Evolutionary conservation across 1,140 invertebrate genomes (phyloP).

Genomic region (Tenebrio molitor): DNA sequence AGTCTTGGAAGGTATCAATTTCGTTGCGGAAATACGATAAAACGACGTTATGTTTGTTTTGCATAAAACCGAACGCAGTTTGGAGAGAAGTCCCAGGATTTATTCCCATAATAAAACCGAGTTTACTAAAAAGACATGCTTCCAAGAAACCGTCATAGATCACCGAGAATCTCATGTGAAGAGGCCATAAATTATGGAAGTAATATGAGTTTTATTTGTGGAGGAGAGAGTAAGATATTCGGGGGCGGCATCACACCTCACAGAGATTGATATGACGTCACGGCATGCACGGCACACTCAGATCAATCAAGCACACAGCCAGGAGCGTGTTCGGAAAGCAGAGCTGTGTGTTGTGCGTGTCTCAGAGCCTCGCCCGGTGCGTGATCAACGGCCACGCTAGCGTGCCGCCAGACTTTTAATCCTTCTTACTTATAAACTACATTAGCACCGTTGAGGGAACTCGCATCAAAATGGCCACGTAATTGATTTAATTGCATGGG

Average conservation of each 20-base stretch:
- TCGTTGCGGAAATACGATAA: constrained; percentile 30
- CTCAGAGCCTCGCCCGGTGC: constrained; percentile 9
- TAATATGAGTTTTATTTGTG: constrained; percentile 52
- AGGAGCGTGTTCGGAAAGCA: constrained; percentile 37
- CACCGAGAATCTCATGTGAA: constrained; percentile 47
- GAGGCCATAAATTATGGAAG: constrained; percentile 49
- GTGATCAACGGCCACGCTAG: constrained; percentile 18
- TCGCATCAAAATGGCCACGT: constrained; percentile 30
- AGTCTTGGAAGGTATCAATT: constrained; percentile 7
- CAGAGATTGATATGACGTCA: constrained; percentile 52
- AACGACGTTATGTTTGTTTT: constrained; percentile 38
- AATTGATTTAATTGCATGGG: constrained; percentile 44
- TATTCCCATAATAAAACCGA: constrained; percentile 42
- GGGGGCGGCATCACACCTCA: constrained; percentile 51
- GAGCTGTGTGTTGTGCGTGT: constrained; percentile 31
- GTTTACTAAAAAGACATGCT: constrained; percentile 49
- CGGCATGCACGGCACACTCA: constrained; percentile 48
- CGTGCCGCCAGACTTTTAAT: constrained; percentile 39
- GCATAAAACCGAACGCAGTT: constrained; percentile 39
- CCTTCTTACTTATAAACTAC: constrained; percentile 41
- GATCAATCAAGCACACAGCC: constrained; percentile 46
- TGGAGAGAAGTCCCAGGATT: constrained; percentile 15
- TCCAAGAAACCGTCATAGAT: constrained; percentile 40
- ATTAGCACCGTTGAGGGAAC: constrained; percentile 35
- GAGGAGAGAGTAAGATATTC: constrained; percentile 49